Percentiles rank a stretch among this genome's conserved stretches.
These are phyloP conservation scores for Hedychridium roseum DNA, from an alignment of 2,888 invertebrate species.

Conservation along the genomic window DNA sequence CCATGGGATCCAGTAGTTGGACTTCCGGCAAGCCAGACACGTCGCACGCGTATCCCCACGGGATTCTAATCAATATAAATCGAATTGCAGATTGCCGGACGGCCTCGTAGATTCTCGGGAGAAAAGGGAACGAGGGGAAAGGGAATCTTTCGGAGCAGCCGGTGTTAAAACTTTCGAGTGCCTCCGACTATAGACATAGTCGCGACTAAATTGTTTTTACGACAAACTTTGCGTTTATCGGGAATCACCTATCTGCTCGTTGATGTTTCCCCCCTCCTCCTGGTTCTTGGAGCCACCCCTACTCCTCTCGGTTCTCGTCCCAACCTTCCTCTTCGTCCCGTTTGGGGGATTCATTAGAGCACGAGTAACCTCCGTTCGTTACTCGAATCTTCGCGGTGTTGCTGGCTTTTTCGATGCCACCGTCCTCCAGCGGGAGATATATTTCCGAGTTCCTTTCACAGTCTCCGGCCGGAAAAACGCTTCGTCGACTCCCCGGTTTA, in stretches of 20 bases:
- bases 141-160: no score
- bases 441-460: no score
- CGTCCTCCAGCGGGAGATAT: slow-evolving; percentile 1
- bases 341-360: slow-evolving; percentile 33
- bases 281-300: background rate
- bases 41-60: no score
- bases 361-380: slow-evolving; percentile 26
- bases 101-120: background rate
- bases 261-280: background rate
- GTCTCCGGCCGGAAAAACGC: no score
- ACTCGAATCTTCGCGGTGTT: slow-evolving; percentile 12
- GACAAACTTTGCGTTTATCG: slow-evolving; percentile 36
- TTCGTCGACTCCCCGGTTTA: no score
- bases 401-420: background rate
- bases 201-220: slow-evolving; percentile 43
- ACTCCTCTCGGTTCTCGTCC: background rate
- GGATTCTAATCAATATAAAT: slow-evolving; percentile 32
- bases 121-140: background rate
- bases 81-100: slow-evolving; percentile 18
- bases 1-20: no score
- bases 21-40: no score
- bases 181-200: background rate
- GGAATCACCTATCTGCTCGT: slow-evolving; percentile 3
- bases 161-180: slow-evolving; percentile 16
- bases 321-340: slow-evolving; percentile 6